A percentile compares a stretch with the other conserved stretches of the same genome.
phyloP scores from a whole-genome alignment of 2,797 vertebrate species.

The Triplophysa yarkandensis region DNA sequence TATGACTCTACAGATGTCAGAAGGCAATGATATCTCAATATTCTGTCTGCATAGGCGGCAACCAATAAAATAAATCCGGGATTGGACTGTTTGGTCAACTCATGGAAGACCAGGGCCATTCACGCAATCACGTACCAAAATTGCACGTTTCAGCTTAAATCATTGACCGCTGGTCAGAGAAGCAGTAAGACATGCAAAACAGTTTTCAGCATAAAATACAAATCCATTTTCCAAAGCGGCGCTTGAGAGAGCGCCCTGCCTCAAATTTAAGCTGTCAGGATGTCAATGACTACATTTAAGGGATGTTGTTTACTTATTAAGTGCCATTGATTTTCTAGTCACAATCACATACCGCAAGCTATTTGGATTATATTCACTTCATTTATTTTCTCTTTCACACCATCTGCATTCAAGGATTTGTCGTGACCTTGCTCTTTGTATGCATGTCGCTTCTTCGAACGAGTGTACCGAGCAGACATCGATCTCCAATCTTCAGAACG shows the following conservation, averaged over 20 bases:
- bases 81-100: background rate
- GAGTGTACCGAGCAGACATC: constrained; percentile 49
- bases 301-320: constrained; percentile 67
- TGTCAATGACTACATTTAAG: constrained; percentile 62
- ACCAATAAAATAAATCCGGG: background rate
- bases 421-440: constrained; percentile 34
- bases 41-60: background rate
- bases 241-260: background rate
- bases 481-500: constrained; percentile 49
- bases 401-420: constrained; percentile 32
- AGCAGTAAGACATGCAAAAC: constrained; percentile 5
- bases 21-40: background rate
- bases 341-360: constrained; percentile 52
- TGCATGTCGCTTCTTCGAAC: constrained; percentile 37
- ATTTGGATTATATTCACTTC: constrained; percentile 48
- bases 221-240: background rate
- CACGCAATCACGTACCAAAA: background rate
- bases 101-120: background rate
- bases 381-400: constrained; percentile 35
- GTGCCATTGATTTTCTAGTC: constrained; percentile 64
- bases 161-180: background rate
- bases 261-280: constrained; percentile 57
- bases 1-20: too few relatives aligned
- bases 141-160: constrained; percentile 1
- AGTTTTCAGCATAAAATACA: constrained; percentile 6